A percentile compares a stretch with the other conserved stretches of the same genome.
phyloP scores from a whole-genome alignment of 2,113 vertebrate species.

The Phasianus colchicus region DNA sequence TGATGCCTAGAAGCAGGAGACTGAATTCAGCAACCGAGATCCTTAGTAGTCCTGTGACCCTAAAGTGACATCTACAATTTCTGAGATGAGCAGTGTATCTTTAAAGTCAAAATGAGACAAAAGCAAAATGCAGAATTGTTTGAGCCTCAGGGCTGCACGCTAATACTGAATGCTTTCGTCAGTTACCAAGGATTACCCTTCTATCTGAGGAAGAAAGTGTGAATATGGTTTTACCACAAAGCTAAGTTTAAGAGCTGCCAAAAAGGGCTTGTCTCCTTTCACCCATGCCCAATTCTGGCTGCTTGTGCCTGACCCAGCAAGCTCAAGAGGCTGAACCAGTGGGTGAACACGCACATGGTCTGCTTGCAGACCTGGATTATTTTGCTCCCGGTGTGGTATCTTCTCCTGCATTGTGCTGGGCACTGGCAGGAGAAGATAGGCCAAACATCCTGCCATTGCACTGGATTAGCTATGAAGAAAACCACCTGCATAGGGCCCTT shows the following conservation, averaged over 20 bases:
- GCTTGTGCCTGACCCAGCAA: not conserved
- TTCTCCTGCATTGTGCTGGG: accelerated
- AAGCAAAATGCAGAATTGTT: not conserved
- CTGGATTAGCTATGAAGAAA: not conserved
- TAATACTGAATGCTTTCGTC: not conserved
- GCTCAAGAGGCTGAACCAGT: not conserved
- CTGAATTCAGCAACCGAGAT: not conserved
- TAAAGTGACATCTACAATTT: not conserved
- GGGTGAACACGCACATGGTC: not conserved
- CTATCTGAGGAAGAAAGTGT: not conserved
- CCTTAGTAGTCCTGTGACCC: not conserved
- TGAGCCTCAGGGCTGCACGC: not conserved
- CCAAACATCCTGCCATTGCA: not conserved
- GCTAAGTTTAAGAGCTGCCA: not conserved
- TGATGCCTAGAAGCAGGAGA: not conserved
- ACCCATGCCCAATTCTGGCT: not conserved
- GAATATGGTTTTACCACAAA: not conserved
- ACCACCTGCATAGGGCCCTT: not conserved
- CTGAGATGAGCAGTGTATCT: not conserved
- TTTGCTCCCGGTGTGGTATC: not conserved
- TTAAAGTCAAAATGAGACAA: not conserved
- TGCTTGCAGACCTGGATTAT: not conserved
- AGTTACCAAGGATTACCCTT: not conserved
- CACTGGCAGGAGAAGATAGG: not conserved
- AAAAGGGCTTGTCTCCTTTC: not conserved